Percentiles rank a stretch among this genome's conserved stretches.
Evolutionary conservation across 2,888 invertebrate genomes (phyloP).

Genomic region (Choristoneura rosaceana): DNA sequence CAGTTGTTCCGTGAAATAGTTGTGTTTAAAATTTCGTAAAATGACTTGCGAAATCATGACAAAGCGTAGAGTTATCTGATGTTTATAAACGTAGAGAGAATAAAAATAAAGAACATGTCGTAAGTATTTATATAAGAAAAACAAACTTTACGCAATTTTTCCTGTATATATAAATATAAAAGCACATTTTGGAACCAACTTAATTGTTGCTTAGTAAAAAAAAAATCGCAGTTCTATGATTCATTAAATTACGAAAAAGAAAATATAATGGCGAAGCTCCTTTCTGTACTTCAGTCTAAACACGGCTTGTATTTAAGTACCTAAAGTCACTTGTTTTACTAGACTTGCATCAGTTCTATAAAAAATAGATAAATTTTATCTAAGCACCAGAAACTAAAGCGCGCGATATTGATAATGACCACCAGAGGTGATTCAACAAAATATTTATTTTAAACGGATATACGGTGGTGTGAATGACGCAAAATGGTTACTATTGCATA

Average conservation of each 20-base stretch:
- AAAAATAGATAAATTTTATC: neutral
- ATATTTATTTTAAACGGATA: slow-evolving; percentile 55
- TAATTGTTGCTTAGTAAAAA: too few species aligned
- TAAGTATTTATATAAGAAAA: too few species aligned
- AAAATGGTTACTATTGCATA: slow-evolving; percentile 51
- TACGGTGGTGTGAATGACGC: slow-evolving; percentile 55
- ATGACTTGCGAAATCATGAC: neutral
- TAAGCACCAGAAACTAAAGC: slow-evolving; percentile 14
- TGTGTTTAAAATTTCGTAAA: neutral
- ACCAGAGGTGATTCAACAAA: slow-evolving; percentile 44
- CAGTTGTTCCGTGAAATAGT: neutral
- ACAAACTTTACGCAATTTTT: too few species aligned
- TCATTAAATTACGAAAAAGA: too few species aligned
- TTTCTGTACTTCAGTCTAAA: too few species aligned
- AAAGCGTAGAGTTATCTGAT: neutral
- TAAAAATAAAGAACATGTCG: too few species aligned
- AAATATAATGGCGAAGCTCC: too few species aligned
- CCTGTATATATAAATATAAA: too few species aligned
- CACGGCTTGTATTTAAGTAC: neutral
- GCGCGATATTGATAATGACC: slow-evolving; percentile 44
- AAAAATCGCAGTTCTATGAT: too few species aligned
- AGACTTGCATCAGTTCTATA: neutral
- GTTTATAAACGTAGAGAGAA: neutral
- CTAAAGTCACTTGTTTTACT: neutral
- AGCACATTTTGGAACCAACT: too few species aligned